Evolutionary conservation across 30 jellyfish, hydroid and myxozoan genomes (phyloP).

Genomic region (Nemopilema nomurai): DNA sequence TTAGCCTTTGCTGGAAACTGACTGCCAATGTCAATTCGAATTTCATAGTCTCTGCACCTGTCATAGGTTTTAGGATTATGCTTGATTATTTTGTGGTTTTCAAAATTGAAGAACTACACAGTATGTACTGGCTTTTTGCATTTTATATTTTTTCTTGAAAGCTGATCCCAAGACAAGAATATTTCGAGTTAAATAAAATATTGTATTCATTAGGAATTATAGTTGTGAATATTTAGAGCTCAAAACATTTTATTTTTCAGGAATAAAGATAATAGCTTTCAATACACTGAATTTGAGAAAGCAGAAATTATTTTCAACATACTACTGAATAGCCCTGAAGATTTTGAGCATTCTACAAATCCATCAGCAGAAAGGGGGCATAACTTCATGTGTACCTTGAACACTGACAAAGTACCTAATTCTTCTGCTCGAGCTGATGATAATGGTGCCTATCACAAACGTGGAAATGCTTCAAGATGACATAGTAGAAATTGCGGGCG

Average conservation of each 20-base stretch:
- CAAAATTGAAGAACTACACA: neutral
- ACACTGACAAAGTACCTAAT: slow-evolving; percentile 18
- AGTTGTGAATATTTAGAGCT: neutral
- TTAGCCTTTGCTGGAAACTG: too few species aligned
- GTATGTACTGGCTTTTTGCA: neutral
- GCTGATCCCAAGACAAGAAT: neutral
- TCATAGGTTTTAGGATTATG: neutral
- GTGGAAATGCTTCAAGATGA: slow-evolving; percentile 43
- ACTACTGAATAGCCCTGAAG: slow-evolving; percentile 44
- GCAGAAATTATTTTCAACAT: slow-evolving; percentile 38
- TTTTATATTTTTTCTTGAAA: neutral
- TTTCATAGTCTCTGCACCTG: neutral
- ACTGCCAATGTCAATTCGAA: neutral
- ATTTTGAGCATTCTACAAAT: slow-evolving; percentile 29
- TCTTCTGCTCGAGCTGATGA: slow-evolving; percentile 64
- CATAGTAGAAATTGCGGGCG: too few species aligned
- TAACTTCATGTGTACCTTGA: slow-evolving; percentile 49
- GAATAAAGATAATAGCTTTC: neutral
- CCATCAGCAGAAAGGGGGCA: slow-evolving; percentile 52
- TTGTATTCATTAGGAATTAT: neutral
- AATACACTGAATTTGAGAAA: slow-evolving; percentile 32
- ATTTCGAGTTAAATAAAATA: neutral
- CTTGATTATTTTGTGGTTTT: neutral
- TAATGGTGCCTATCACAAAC: slow-evolving; percentile 50
- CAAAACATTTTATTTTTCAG: neutral